These are phyloP conservation scores for Lepidurus couesii DNA, from an alignment of 1,140 invertebrate species.

Conservation along the genomic window DNA sequence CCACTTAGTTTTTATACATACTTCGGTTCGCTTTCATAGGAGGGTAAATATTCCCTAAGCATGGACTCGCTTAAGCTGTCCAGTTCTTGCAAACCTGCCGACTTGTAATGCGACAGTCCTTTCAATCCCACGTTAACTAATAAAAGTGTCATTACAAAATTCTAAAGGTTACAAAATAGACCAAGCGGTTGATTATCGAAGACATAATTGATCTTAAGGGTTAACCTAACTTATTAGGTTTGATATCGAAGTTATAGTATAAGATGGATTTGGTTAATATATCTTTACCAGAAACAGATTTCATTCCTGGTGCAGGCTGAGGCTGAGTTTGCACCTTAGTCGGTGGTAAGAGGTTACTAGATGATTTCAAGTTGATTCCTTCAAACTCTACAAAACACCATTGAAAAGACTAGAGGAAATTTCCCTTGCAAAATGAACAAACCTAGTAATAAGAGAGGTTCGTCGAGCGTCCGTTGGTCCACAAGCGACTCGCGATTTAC, in stretches of 20 bases:
- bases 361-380: not conserved
- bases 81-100: not conserved
- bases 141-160: not conserved
- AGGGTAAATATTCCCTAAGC: not conserved
- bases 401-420: not conserved
- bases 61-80: constrained; percentile 4
- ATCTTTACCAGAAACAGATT: not conserved
- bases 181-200: not conserved
- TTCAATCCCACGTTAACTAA: not conserved
- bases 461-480: not conserved
- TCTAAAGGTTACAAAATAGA: not conserved
- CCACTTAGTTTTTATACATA: not conserved
- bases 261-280: not conserved
- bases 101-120: not conserved
- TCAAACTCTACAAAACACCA: not conserved
- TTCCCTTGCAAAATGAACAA: not conserved
- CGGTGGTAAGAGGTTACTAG: not conserved
- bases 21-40: not conserved
- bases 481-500: not conserved
- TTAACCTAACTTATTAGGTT: no score
- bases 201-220: no score
- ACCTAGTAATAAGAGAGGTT: not conserved
- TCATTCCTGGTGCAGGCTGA: not conserved
- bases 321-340: not conserved
- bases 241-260: no score